phyloP scores from a whole-genome alignment of 2,888 invertebrate genomes.

The Sphecodes monilicornis region DNA sequence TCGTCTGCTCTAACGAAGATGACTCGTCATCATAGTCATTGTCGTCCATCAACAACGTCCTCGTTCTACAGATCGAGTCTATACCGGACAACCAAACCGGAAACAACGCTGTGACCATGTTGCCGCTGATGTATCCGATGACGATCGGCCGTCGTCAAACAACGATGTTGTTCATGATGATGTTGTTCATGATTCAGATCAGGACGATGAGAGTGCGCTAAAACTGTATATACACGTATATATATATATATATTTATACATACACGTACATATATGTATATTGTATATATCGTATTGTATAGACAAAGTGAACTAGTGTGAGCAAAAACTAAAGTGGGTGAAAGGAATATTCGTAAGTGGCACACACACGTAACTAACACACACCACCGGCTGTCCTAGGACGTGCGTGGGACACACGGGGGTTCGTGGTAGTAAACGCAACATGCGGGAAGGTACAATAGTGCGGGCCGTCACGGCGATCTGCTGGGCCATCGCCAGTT shows the following conservation, averaged over 20 bases:
- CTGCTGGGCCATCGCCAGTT: slow-evolving; percentile 74
- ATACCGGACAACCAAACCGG: not conserved
- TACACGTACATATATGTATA: not conserved
- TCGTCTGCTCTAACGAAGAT: slow-evolving; percentile 31
- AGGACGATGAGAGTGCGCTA: slow-evolving; percentile 16
- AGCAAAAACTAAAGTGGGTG: slow-evolving; percentile 29
- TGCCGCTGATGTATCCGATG: not conserved
- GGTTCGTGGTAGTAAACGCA: slow-evolving; percentile 72
- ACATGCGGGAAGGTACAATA: slow-evolving; percentile 76
- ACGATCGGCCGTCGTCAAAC: not conserved
- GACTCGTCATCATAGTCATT: not conserved
- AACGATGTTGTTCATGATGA: not conserved
- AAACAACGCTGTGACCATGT: slow-evolving; percentile 2
- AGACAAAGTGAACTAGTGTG: slow-evolving; percentile 4
- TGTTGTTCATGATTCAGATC: slow-evolving; percentile 3
- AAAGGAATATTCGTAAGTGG: slow-evolving; percentile 65
- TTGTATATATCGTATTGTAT: too few species aligned
- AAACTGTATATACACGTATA: not conserved
- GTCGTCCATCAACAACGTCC: not conserved
- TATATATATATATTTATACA: not conserved
- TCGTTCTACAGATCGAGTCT: not conserved
- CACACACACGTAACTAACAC: slow-evolving; percentile 55
- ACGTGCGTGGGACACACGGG: slow-evolving; percentile 67
- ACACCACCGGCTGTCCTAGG: slow-evolving; percentile 64
- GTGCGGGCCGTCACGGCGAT: slow-evolving; percentile 72